These are phyloP conservation scores for Portevinia maculata DNA, from an alignment of 2,888 invertebrate species.

Conservation along the genomic window DNA sequence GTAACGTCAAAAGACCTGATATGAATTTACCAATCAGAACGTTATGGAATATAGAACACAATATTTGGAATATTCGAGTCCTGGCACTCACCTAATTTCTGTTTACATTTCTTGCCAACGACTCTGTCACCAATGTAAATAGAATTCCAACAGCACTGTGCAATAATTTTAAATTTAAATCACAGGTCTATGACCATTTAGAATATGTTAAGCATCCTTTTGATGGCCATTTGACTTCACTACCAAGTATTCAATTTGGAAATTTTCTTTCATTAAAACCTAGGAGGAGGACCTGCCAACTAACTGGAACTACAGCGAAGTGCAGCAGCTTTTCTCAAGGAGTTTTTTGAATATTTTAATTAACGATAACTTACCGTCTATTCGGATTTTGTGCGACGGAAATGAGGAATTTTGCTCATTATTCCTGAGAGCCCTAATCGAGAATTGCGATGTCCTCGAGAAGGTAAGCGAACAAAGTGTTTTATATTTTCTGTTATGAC, in stretches of 20 bases:
- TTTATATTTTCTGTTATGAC: conserved; percentile 13
- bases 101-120: conserved; percentile 29
- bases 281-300: conserved; percentile 60
- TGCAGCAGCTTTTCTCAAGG: conserved; percentile 78
- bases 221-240: conserved; percentile 51
- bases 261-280: conserved; percentile 29
- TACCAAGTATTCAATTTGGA: conserved; percentile 17
- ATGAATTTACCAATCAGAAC: no score
- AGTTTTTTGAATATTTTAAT: conserved; percentile 80
- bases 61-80: no score
- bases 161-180: conserved; percentile 37
- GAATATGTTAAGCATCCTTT: conserved; percentile 41
- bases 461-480: conserved; percentile 77
- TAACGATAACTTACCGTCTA: conserved; percentile 81
- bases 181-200: conserved; percentile 45
- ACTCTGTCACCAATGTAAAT: conserved; percentile 45
- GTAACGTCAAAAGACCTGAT: no score
- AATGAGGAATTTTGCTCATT: conserved; percentile 80
- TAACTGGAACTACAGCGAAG: conserved; percentile 75
- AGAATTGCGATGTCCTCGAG: conserved; percentile 78
- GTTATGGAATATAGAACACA: no score
- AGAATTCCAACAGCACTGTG: conserved; percentile 25
- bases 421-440: conserved; percentile 79
- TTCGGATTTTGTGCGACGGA: conserved; percentile 80
- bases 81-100: background rate